Conservation (phyloP, 2,888 invertebrate genomes). For the Automeris io region DNA sequence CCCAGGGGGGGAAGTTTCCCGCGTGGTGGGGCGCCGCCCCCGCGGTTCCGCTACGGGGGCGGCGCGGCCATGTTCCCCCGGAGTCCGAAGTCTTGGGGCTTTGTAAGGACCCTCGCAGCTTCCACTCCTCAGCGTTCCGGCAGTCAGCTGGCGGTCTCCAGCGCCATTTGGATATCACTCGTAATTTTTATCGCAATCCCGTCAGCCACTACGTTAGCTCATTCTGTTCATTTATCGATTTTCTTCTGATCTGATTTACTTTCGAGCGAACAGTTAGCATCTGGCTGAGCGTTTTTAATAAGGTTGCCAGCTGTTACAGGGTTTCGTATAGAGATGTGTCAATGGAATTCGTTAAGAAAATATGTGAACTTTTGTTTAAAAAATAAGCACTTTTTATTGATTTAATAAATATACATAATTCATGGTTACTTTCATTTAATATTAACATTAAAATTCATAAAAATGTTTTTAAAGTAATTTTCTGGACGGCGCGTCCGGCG, state of each 20-base stretch:
- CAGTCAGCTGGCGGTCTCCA: conserved; percentile 67
- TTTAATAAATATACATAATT: too few species aligned
- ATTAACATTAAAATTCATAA: too few species aligned
- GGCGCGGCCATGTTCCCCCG: conserved; percentile 69
- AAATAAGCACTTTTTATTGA: too few species aligned
- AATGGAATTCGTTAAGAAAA: conserved; percentile 14
- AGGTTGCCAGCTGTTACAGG: conserved; percentile 1
- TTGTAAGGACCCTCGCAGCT: conserved; percentile 56
- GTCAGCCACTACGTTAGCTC: conserved; percentile 36
- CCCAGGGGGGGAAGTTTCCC: conserved; percentile 28
- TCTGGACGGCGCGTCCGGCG: too few species aligned
- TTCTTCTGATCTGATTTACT: conserved; percentile 11
- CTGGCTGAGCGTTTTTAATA: conserved; percentile 8
- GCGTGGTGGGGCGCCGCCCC: conserved; percentile 41
- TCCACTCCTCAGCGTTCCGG: conserved; percentile 59
- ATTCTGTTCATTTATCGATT: conserved; percentile 19
- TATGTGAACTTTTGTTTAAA: too few species aligned
- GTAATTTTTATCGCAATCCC: conserved; percentile 39
- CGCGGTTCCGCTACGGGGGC: conserved; percentile 52
- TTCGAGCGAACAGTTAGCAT: conserved; percentile 14
- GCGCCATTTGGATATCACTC: conserved; percentile 74
- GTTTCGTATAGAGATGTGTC: conserved; percentile 13
- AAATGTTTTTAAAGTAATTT: too few species aligned
- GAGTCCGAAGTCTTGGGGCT: conserved; percentile 36
- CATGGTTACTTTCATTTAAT: too few species aligned